These are phyloP conservation scores for Scartelaos histophorus DNA, from an alignment of 2,113 vertebrate genomes.

Conservation along the genomic window DNA sequence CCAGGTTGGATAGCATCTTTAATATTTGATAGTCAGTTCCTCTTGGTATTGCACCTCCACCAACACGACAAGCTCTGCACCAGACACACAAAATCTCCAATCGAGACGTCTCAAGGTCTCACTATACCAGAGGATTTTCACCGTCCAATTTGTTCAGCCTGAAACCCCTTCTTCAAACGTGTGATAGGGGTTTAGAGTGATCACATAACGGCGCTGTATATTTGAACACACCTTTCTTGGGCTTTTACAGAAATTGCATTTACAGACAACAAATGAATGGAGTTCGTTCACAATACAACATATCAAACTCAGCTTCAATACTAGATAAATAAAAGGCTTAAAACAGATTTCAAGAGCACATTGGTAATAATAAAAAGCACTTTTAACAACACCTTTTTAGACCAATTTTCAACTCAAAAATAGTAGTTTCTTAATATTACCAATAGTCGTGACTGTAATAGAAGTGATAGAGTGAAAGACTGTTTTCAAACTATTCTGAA, in stretches of 20 bases:
- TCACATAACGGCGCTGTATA: not conserved
- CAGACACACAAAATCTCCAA: constrained; percentile 53
- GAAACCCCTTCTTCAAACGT: constrained; percentile 38
- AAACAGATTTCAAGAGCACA: too few relatives aligned
- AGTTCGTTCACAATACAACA: not conserved
- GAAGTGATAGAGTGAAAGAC: too few relatives aligned
- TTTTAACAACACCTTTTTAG: too few relatives aligned
- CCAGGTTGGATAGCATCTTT: constrained; percentile 74
- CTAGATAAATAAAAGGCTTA: too few relatives aligned
- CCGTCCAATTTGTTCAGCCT: constrained; percentile 35
- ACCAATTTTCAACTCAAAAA: too few relatives aligned
- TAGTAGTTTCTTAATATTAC: too few relatives aligned
- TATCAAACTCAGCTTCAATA: not conserved
- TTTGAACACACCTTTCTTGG: not conserved
- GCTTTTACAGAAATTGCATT: not conserved
- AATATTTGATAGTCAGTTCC: constrained; percentile 80
- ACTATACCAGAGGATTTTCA: constrained; percentile 20
- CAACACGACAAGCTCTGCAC: constrained; percentile 63
- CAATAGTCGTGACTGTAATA: too few relatives aligned
- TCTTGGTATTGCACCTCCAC: constrained; percentile 63
- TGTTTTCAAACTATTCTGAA: too few relatives aligned
- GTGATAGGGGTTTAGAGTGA: constrained; percentile 16
- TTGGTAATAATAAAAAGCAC: too few relatives aligned
- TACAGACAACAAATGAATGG: not conserved
- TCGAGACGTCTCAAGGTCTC: constrained; percentile 68